phyloP scores from a whole-genome alignment of 1,140 invertebrate genomes.

The Condylostylus longicornis region DNA sequence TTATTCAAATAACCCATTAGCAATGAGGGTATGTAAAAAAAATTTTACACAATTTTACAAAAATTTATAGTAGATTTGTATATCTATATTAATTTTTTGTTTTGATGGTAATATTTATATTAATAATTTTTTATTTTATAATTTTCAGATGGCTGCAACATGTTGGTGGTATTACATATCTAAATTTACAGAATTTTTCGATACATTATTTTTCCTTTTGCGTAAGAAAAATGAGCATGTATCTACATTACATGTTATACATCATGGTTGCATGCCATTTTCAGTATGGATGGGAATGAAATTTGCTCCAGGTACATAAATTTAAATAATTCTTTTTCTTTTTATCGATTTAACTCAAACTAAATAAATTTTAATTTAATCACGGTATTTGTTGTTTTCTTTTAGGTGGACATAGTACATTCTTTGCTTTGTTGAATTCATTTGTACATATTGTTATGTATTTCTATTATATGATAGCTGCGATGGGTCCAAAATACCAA shows the following conservation, averaged over 20 bases:
- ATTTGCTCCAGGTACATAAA: conserved; percentile 70
- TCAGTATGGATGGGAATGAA: conserved; percentile 89
- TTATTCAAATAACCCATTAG: conserved; percentile 68
- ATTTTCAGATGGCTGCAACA: conserved; percentile 74
- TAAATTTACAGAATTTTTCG: conserved; percentile 93
- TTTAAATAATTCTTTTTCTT: neutral
- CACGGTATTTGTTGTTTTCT: conserved; percentile 11
- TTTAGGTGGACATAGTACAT: conserved; percentile 80
- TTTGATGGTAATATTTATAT: too few species aligned
- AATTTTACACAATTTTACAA: neutral
- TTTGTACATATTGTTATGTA: conserved; percentile 94
- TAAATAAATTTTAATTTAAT: conserved; percentile 2
- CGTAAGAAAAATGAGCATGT: conserved; percentile 87
- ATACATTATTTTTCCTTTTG: conserved; percentile 85
- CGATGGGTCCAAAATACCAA: conserved; percentile 76
- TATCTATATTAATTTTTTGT: neutral
- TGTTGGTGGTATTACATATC: conserved; percentile 98
- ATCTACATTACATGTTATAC: conserved; percentile 85
- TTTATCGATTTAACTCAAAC: neutral
- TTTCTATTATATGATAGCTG: conserved; percentile 83
- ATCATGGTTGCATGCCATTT: conserved; percentile 90
- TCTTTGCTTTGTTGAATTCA: conserved; percentile 79
- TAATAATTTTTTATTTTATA: too few species aligned
- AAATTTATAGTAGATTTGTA: neutral
- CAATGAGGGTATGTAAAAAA: conserved; percentile 59